A percentile compares a stretch with the other conserved stretches of the same genome.
Conservation (phyloP, 2,113 vertebrate species). For the Ciconia maguari region DNA sequence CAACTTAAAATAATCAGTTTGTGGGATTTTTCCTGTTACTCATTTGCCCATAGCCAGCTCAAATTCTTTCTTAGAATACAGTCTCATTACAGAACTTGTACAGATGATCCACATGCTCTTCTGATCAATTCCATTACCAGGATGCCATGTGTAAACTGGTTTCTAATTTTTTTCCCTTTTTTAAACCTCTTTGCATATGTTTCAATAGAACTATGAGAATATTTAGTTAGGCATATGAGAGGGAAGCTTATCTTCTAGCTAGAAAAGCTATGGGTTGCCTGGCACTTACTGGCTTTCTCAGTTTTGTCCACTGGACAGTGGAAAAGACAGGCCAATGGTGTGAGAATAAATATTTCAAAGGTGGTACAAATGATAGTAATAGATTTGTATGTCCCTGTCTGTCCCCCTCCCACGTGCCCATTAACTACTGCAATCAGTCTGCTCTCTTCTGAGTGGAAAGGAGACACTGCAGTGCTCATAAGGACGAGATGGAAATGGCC, state of each 20-base stretch:
- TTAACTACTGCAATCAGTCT: neutral
- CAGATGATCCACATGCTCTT: neutral
- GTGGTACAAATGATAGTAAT: neutral
- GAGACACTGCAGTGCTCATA: neutral
- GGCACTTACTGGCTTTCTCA: neutral
- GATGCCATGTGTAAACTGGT: neutral
- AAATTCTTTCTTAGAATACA: neutral
- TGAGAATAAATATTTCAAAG: neutral
- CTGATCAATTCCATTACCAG: neutral
- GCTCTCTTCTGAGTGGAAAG: neutral
- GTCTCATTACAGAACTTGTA: neutral
- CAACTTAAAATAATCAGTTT: neutral
- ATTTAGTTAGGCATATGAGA: neutral
- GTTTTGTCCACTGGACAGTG: neutral
- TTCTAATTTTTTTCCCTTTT: neutral
- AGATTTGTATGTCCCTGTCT: neutral
- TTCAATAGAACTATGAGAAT: neutral
- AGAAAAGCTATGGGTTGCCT: neutral
- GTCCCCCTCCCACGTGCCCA: accelerated
- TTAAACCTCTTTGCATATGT: neutral
- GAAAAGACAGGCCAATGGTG: neutral
- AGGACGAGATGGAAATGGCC: neutral
- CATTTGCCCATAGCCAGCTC: neutral
- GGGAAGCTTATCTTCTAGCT: neutral
- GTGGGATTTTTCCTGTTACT: neutral